Evolutionary conservation across 2,888 invertebrate genomes (phyloP), one percentile per base, ranked within the genome.

Genomic region (Coleophora deauratella): DNA sequence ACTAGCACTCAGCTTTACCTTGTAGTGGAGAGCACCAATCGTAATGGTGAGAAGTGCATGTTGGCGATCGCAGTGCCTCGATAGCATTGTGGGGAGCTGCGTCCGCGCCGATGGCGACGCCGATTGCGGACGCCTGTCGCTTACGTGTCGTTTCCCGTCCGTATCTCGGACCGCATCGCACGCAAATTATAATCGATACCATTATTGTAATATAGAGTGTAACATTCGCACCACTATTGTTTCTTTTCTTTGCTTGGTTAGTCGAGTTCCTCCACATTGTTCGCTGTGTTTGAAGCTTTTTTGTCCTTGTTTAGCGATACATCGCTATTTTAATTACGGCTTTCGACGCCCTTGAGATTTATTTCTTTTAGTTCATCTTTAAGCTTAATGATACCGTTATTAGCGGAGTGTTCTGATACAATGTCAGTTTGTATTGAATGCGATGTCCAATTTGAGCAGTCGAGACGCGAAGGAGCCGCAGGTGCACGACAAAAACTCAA

Each of bases 131-230:
- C 65, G 72, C 69, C 82, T 82, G 82, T 84, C 84, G 78, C 78
- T 82, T 78, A 79, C 72, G 68, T 75, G 82, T 82, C 82, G 79
- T 76, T 72, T 73, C 68, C 61, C 66, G 62, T 66, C 67, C 63
- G 59, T 84, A 84, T 82, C 84, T 67, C 69, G 49, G 51, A 64
- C 69, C 69, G 72, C 71, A 84, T 85, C 84, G 77, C 81, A 85
- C 84, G 84, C 84, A 84, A 85, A 85, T 85, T 85, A 85, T 85
- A 82, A 84, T 80, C 84, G 84, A 85, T 82, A 82, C 84, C 81
- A 84, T 82, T 85, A 85, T 85, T 84, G 84, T 84, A 80, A 82
- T 79, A 82, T 77, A 70, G 59, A 72, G 66, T 73, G 72, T 72
- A 73, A 78, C 78, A 76, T 71, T 78, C 73, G 68, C 76, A 73